Evolutionary conservation across 1,140 invertebrate genomes (phyloP).

Genomic region (Chymomyza costata): DNA sequence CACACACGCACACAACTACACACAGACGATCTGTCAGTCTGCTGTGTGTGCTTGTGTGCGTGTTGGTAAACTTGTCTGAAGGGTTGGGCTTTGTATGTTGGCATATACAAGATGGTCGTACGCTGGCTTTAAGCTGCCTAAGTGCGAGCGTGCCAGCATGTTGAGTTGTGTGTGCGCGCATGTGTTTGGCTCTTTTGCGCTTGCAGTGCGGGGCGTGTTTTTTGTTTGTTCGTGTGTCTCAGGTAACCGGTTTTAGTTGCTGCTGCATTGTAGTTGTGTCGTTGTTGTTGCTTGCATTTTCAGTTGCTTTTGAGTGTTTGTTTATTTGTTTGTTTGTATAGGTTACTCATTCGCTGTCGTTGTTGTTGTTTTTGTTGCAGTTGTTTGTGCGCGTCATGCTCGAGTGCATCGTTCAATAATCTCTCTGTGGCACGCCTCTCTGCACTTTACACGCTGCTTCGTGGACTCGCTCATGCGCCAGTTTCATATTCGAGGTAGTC

Average conservation of each 20-base stretch:
- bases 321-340: slow-evolving; percentile 42
- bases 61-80: slow-evolving; percentile 49
- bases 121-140: slow-evolving; percentile 19
- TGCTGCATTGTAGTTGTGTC: slow-evolving; percentile 9
- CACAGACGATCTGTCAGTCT: not conserved
- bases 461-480: slow-evolving; percentile 42
- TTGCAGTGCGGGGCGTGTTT: slow-evolving; percentile 56
- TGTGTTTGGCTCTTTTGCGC: slow-evolving; percentile 64
- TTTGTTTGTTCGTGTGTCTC: slow-evolving; percentile 45
- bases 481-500: slow-evolving; percentile 23
- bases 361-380: slow-evolving; percentile 19
- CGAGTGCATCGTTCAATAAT: slow-evolving; percentile 73
- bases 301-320: slow-evolving; percentile 56
- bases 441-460: slow-evolving; percentile 61
- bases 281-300: slow-evolving; percentile 34
- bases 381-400: slow-evolving; percentile 47
- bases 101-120: slow-evolving; percentile 70
- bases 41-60: slow-evolving; percentile 3
- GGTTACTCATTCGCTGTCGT: slow-evolving; percentile 15
- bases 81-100: slow-evolving; percentile 54
- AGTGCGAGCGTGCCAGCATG: slow-evolving; percentile 24
- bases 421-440: slow-evolving; percentile 67
- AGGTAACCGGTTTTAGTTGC: slow-evolving; percentile 52
- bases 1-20: slow-evolving; percentile 5
- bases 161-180: slow-evolving; percentile 8